These are phyloP conservation scores for Antechinus stuartii DNA, from an alignment of 2,113 vertebrate genomes.

Conservation along the genomic window DNA sequence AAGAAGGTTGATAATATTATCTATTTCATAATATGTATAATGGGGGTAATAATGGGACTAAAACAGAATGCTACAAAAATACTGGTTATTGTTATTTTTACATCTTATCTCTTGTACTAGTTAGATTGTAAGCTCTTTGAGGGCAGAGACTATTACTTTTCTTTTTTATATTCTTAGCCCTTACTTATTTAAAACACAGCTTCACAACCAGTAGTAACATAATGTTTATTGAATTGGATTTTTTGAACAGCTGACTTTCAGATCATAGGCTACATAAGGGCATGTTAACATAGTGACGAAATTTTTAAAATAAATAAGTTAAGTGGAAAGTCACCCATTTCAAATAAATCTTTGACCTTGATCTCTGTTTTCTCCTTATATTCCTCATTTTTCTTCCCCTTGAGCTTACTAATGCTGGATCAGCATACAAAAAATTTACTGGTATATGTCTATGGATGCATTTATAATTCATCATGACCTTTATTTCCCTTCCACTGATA, in stretches of 20 bases:
- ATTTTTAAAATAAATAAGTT: conserved; percentile 46
- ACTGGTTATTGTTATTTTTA: neutral
- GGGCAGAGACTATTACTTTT: neutral
- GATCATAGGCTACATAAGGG: neutral
- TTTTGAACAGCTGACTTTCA: neutral
- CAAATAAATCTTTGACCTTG: conserved; percentile 4
- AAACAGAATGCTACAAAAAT: neutral
- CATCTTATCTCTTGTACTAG: neutral
- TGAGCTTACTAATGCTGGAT: conserved; percentile 20
- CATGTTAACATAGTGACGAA: neutral
- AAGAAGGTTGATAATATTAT: neutral
- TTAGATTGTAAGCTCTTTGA: neutral
- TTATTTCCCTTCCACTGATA: neutral
- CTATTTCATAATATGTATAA: neutral
- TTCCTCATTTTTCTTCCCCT: neutral
- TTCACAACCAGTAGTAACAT: neutral
- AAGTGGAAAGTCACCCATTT: conserved; percentile 1
- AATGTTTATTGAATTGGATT: neutral
- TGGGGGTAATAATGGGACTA: neutral
- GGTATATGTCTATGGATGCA: neutral
- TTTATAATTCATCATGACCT: conserved; percentile 51
- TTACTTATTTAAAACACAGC: neutral
- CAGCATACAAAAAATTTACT: conserved; percentile 34
- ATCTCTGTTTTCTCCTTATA: conserved; percentile 3
- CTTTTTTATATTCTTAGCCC: neutral